phyloP scores from a whole-genome alignment of 2,888 invertebrate genomes.

The Eupithecia abbreviata region DNA sequence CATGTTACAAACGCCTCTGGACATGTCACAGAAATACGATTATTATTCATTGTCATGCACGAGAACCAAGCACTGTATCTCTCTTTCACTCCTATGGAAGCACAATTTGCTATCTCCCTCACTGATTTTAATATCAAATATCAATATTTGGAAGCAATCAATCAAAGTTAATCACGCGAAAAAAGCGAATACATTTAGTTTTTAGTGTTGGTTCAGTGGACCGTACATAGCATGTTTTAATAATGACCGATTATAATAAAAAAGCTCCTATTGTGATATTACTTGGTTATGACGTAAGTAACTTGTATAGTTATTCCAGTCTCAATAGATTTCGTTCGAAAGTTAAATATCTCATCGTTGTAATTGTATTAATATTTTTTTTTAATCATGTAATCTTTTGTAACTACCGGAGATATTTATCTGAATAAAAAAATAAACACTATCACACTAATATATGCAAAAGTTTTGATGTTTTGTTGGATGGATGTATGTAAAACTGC shows the following conservation, averaged over 20 bases:
- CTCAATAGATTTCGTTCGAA: background rate
- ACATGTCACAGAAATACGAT: conserved; percentile 54
- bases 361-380: too few relatives aligned
- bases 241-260: conserved; percentile 77
- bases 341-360: too few relatives aligned
- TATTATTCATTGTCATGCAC: conserved; percentile 62
- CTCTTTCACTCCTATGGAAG: conserved; percentile 46
- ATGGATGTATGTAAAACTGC: too few relatives aligned
- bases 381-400: too few relatives aligned
- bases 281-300: conserved; percentile 76
- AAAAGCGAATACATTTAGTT: conserved; percentile 75
- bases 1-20: conserved; percentile 55
- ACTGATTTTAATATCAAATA: conserved; percentile 73
- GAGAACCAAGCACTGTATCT: conserved; percentile 48
- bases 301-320: conserved; percentile 68
- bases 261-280: conserved; percentile 67
- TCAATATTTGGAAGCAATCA: conserved; percentile 83
- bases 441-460: too few relatives aligned
- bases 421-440: too few relatives aligned
- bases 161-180: conserved; percentile 83
- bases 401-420: too few relatives aligned
- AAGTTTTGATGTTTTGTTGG: too few relatives aligned
- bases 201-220: conserved; percentile 71
- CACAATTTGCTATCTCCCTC: conserved; percentile 48
- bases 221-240: conserved; percentile 59